Evolutionary conservation across 2,113 vertebrate species (phyloP).

Genomic region (Hippocampus abdominalis): DNA sequence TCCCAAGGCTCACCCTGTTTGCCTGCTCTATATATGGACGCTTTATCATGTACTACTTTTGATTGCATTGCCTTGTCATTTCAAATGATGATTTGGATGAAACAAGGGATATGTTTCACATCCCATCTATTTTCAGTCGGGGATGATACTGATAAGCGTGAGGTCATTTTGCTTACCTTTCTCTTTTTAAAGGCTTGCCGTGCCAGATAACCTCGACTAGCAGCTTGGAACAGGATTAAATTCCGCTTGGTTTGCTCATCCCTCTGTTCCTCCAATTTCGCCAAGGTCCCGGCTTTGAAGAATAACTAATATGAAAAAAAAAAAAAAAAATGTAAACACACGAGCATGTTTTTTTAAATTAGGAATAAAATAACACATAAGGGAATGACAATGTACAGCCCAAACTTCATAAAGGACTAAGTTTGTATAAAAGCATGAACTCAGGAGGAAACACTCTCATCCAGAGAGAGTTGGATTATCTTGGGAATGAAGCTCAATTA

Average conservation of each 20-base stretch:
- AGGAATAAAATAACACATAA: background rate
- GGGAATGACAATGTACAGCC: constrained; percentile 2
- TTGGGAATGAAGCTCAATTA: constrained; percentile 42
- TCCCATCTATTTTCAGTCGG: constrained; percentile 1
- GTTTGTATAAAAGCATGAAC: constrained; percentile 43
- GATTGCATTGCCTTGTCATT: background rate
- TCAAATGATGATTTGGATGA: constrained; percentile 1
- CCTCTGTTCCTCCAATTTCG: constrained; percentile 89
- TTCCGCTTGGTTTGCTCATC: constrained; percentile 89
- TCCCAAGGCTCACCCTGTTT: constrained; percentile 19
- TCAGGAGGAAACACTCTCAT: constrained; percentile 59
- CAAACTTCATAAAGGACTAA: constrained; percentile 27
- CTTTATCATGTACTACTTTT: background rate
- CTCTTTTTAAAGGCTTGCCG: constrained; percentile 95
- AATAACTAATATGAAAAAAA: constrained; percentile 78
- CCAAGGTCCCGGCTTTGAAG: constrained; percentile 88
- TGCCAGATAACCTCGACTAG: constrained; percentile 89
- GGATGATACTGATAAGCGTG: constrained; percentile 3
- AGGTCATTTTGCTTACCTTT: constrained; percentile 77
- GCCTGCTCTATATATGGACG: background rate
- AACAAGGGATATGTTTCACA: constrained; percentile 1
- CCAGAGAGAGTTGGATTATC: constrained; percentile 46
- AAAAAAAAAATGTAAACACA: background rate
- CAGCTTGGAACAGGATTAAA: constrained; percentile 87
- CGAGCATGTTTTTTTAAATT: constrained; percentile 5